Conservation (phyloP, 2,113 vertebrate species). For the Pteruthius melanotis region DNA sequence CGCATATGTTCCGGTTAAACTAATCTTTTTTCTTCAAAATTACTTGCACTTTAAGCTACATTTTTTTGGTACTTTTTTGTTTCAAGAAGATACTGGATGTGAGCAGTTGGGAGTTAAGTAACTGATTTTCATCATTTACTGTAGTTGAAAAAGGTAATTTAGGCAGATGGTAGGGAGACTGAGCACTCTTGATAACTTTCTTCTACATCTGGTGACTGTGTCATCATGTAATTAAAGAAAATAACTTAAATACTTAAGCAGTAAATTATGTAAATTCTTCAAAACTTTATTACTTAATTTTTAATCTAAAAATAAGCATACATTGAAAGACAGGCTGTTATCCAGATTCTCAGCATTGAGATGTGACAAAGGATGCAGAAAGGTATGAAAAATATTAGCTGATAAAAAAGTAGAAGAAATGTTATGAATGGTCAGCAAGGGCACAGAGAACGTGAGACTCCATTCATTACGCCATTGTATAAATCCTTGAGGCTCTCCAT, state of each 20-base stretch:
- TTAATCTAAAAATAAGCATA: not conserved
- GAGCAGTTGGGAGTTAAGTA: not conserved
- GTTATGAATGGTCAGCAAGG: not conserved
- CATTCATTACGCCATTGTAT: rapidly evolving
- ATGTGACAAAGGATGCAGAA: not conserved
- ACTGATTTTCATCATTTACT: not conserved
- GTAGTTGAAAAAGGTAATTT: not conserved
- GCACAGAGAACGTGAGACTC: not conserved
- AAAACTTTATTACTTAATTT: not conserved
- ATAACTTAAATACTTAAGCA: not conserved
- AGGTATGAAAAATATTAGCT: not conserved
- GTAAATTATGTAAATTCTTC: not conserved
- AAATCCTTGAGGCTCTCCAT: not conserved
- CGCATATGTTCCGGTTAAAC: not conserved
- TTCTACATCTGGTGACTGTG: not conserved
- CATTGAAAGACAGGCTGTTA: not conserved
- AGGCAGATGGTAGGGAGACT: not conserved
- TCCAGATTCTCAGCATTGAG: not conserved
- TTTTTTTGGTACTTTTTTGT: not conserved
- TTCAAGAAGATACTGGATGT: not conserved
- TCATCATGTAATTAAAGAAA: not conserved
- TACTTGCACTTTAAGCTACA: not conserved
- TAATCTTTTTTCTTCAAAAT: not conserved
- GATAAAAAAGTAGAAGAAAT: not conserved
- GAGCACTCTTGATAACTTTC: not conserved